Evolutionary conservation across 2,797 vertebrate species (phyloP).

Genomic region (Poecile montanus): DNA sequence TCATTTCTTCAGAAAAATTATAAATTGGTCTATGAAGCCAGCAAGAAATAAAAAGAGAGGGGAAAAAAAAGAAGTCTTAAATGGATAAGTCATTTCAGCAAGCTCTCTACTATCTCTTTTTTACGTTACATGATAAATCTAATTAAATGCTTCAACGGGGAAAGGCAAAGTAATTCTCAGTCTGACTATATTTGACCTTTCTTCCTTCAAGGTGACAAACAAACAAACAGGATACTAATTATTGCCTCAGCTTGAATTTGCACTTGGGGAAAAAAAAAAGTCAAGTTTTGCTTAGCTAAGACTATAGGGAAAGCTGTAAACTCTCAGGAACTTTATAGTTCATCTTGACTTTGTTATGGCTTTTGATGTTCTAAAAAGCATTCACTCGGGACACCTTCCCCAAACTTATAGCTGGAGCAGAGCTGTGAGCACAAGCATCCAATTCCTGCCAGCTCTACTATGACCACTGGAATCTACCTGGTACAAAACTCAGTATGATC

Average conservation of each 20-base stretch:
- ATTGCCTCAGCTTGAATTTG: slow-evolving; percentile 49
- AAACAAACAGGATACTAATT: slow-evolving; percentile 49
- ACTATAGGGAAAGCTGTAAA: background rate
- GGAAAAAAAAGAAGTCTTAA: background rate
- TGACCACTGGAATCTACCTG: background rate
- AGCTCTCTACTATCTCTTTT: background rate
- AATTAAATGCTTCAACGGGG: slow-evolving; percentile 29
- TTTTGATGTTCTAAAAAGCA: background rate
- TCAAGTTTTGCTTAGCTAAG: background rate
- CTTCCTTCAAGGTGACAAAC: slow-evolving; percentile 29
- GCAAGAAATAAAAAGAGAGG: background rate
- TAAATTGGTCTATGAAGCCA: background rate
- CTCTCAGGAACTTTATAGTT: background rate
- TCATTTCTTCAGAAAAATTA: slow-evolving; percentile 1
- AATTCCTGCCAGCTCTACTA: background rate
- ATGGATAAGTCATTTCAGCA: background rate
- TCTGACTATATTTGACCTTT: slow-evolving; percentile 27
- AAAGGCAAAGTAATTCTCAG: slow-evolving; percentile 35
- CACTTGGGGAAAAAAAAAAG: background rate
- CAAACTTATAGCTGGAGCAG: background rate
- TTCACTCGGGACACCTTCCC: background rate
- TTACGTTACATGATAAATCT: slow-evolving; percentile 13
- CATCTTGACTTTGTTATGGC: background rate
- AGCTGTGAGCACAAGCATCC: background rate
- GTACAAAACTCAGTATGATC: background rate